These are phyloP conservation scores for Ictalurus furcatus DNA, from an alignment of 2,113 vertebrate genomes.

Conservation along the genomic window DNA sequence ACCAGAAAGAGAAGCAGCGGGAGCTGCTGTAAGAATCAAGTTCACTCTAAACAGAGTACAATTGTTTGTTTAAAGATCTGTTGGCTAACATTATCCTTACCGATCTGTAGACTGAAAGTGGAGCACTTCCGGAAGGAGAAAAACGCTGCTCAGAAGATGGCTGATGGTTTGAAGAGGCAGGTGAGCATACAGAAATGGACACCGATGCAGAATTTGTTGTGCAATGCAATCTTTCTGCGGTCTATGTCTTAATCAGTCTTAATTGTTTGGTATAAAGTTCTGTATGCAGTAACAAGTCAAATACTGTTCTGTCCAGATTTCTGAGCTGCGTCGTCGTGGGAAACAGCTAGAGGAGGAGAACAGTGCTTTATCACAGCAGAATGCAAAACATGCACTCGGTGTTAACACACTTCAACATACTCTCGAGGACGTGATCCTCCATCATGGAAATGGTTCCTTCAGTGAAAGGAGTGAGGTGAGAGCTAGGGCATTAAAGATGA, in stretches of 20 bases:
- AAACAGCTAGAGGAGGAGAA: constrained; percentile 84
- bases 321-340: constrained; percentile 78
- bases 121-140: constrained; percentile 82
- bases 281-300: background rate
- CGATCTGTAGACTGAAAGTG: constrained; percentile 76
- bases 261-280: background rate
- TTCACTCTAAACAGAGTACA: background rate
- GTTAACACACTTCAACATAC: constrained; percentile 75
- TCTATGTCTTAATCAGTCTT: background rate
- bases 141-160: constrained; percentile 74
- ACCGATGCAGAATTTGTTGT: background rate
- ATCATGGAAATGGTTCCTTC: constrained; percentile 21
- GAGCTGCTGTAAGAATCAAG: constrained; percentile 78
- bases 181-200: constrained; percentile 61
- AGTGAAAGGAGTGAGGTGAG: constrained; percentile 70
- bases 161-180: constrained; percentile 82
- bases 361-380: constrained; percentile 75
- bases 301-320: constrained; percentile 69
- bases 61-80: background rate
- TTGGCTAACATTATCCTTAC: background rate
- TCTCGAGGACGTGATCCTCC: constrained; percentile 67
- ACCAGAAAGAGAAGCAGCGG: constrained; percentile 75
- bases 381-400: constrained; percentile 73
- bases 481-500: background rate
- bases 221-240: background rate